Conservation (phyloP, 35 echinoderm and acorn worm genomes). For the Chiridota heheva region DNA sequence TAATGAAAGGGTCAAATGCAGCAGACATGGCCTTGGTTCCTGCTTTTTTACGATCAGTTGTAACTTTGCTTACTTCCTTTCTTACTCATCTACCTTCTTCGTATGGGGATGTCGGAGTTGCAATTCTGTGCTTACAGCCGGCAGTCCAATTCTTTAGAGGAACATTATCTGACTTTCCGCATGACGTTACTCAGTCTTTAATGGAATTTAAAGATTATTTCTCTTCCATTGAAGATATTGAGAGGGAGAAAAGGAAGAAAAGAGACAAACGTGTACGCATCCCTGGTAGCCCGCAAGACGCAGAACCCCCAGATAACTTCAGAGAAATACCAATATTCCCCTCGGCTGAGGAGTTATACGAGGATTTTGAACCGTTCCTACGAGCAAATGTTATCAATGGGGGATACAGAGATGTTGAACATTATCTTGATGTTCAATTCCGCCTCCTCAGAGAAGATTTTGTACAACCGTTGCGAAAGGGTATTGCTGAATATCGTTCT, state of each 20-base stretch:
- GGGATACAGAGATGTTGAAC: slow-evolving; percentile 38
- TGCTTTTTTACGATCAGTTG: too few species aligned
- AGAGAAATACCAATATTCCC: slow-evolving; percentile 60
- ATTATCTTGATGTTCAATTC: slow-evolving; percentile 82
- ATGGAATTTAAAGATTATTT: too few species aligned
- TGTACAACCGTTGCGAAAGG: slow-evolving; percentile 64
- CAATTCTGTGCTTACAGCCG: too few species aligned
- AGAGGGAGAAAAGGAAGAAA: background rate
- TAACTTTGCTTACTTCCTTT: too few species aligned
- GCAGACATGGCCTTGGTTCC: too few species aligned
- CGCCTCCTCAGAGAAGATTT: slow-evolving; percentile 75
- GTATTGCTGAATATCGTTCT: slow-evolving; percentile 62
- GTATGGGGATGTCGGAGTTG: too few species aligned
- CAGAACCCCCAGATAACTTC: slow-evolving; percentile 70
- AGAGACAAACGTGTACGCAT: background rate
- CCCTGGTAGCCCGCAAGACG: background rate
- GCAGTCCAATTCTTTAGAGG: too few species aligned
- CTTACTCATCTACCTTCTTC: too few species aligned
- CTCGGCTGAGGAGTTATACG: slow-evolving; percentile 37
- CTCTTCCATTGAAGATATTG: background rate
- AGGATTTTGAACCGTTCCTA: slow-evolving; percentile 49
- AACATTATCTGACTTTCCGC: too few species aligned
- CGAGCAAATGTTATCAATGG: slow-evolving; percentile 69
- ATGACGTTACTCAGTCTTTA: too few species aligned
- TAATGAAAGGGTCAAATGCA: too few species aligned